A percentile compares a stretch with the other conserved stretches of the same genome.
Evolutionary conservation across 2,888 invertebrate species (phyloP).

Genomic region (Polydrusus pterygomalis): DNA sequence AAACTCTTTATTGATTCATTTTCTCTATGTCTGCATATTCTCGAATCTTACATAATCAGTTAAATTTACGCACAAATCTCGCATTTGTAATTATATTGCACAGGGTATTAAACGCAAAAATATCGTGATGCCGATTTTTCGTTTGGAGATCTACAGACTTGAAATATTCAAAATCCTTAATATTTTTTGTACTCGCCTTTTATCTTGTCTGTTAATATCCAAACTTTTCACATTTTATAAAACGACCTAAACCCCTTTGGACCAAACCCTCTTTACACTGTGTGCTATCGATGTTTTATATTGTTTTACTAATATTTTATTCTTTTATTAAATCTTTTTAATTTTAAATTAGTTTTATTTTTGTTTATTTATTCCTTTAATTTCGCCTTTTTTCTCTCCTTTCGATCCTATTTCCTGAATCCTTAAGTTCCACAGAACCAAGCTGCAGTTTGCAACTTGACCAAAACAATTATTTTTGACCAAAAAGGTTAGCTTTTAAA

Average conservation of each 20-base stretch:
- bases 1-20: slow-evolving; percentile 15
- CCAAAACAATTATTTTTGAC: slow-evolving; percentile 6
- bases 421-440: not conserved
- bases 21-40: slow-evolving; percentile 13
- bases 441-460: not conserved
- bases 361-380: slow-evolving; percentile 14
- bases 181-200: slow-evolving; percentile 29
- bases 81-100: slow-evolving; percentile 41
- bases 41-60: slow-evolving; percentile 30
- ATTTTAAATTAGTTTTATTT: slow-evolving; percentile 17
- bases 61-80: slow-evolving; percentile 42
- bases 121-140: slow-evolving; percentile 12
- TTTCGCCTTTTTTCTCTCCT: not conserved
- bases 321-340: slow-evolving; percentile 34
- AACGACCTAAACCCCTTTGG: slow-evolving; percentile 26
- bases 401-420: not conserved
- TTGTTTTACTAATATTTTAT: slow-evolving; percentile 34
- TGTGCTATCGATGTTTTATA: slow-evolving; percentile 28
- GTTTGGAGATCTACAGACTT: slow-evolving; percentile 24
- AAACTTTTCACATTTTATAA: slow-evolving; percentile 3
- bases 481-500: not conserved
- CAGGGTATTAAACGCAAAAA: slow-evolving; percentile 50
- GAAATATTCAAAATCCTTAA: not conserved
- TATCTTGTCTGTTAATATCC: slow-evolving; percentile 28
- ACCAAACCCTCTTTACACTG: slow-evolving; percentile 44